Conservation (phyloP, 2,888 invertebrate species). For the Horisme vitalbata region DNA sequence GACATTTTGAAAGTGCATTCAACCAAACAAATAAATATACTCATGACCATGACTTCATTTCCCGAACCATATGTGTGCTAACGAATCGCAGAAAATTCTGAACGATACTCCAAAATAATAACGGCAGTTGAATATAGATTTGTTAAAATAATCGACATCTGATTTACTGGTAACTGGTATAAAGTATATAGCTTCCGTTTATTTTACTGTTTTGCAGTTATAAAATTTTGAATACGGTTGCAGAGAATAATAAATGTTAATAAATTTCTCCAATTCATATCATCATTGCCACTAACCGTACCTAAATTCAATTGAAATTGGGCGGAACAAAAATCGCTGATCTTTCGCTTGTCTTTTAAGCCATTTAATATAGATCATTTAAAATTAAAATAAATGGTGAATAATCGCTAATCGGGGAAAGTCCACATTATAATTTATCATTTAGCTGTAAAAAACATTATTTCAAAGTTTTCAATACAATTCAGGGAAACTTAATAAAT, state of each 20-base stretch:
- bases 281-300: not conserved
- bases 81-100: slow-evolving; percentile 9
- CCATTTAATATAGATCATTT: slow-evolving; percentile 17
- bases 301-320: slow-evolving; percentile 2
- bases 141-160: not conserved
- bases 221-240: not conserved
- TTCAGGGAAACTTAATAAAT: no score
- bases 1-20: no score
- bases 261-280: slow-evolving; percentile 12
- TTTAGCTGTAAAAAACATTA: no score
- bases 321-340: slow-evolving; percentile 2
- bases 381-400: slow-evolving; percentile 53
- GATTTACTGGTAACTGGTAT: not conserved
- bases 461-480: no score
- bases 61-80: not conserved
- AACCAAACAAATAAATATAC: no score
- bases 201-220: slow-evolving; percentile 5
- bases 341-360: no score
- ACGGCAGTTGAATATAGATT: not conserved
- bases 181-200: not conserved
- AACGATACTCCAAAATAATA: slow-evolving; percentile 1
- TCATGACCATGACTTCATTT: not conserved
- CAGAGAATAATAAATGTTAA: not conserved
- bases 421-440: no score
- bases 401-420: slow-evolving; percentile 49